A percentile compares a stretch with the other conserved stretches of the same genome.
These are phyloP conservation scores for Solenopsis invicta DNA, from an alignment of 1,140 invertebrate species.

Conservation along the genomic window DNA sequence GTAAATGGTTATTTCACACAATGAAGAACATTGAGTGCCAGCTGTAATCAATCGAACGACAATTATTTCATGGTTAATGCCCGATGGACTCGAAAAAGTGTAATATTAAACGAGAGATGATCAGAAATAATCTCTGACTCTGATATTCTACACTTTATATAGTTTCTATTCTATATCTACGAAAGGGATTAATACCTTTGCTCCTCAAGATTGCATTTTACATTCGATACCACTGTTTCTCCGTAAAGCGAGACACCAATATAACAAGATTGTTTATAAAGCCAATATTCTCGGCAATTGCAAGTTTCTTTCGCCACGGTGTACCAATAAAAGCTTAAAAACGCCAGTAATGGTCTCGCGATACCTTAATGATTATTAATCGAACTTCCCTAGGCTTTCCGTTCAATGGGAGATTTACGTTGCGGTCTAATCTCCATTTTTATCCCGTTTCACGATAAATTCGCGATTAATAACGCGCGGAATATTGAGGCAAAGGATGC, in stretches of 20 bases:
- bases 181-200: background rate
- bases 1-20: constrained; percentile 52
- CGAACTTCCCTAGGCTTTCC: constrained; percentile 4
- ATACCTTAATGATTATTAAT: constrained; percentile 16
- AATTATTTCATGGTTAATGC: constrained; percentile 47
- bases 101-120: constrained; percentile 27
- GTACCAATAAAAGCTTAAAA: constrained; percentile 5
- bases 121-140: background rate
- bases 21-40: constrained; percentile 23
- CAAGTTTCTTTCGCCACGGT: background rate
- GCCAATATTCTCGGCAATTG: background rate
- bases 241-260: background rate
- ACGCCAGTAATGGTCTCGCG: background rate
- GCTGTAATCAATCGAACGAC: constrained; percentile 39
- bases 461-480: background rate
- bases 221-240: background rate
- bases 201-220: constrained; percentile 17
- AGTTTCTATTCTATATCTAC: background rate
- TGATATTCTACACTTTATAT: background rate
- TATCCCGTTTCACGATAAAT: constrained; percentile 22
- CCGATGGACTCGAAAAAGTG: background rate
- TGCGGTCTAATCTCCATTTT: background rate
- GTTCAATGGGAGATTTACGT: constrained; percentile 4
- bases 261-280: constrained; percentile 11
- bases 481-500: background rate